Base-by-base conservation (phyloP, 1,140 invertebrate species). In the Helicoverpa zea region DNA sequence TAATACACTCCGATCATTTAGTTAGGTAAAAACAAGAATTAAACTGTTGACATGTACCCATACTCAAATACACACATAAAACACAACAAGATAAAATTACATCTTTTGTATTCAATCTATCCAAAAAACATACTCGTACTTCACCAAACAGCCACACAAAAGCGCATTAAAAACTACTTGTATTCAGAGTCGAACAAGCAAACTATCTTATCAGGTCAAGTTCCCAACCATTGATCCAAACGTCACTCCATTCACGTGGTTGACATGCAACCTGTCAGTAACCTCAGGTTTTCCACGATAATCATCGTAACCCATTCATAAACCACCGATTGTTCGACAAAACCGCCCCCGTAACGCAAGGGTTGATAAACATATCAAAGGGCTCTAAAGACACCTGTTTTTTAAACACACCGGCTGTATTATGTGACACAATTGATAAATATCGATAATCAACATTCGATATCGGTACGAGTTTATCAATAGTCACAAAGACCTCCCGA, bases 361-460 rank as follows among this genome's bases (percentile, higher is more conserved):
- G 91, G 90, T 94, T 94, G 92, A 95, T 95, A 94, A 94, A 94
- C 91, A 94, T 95, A 94, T 95, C 91, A 94, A 94, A 94, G 84
- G 82, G 61, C 88, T 88, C 84, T 83, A 87, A 77, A 86, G 82
- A 92, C 90, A 93, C 93, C 92, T 94, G 91, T 95, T 92, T 92
- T 89, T 91, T 89, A 85, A 84, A 87, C 80, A 81, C 74, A 87
- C 78, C 85, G 75, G 77, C 68, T 84, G 86, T 80, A 90, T 94
- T 94, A 91, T 94, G 84, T 54, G 79, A 80, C 70, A 93, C 91
- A 93, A 94, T 93, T 85, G 86, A 88, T 87, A 90, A 89, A 93
- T 89, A 91, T 93, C 92, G 90, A 93, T 94, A 91, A 92, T 92
- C 88, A 85, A 89, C 78, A 84, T 87, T 91, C 85, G 87, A 90